These are phyloP conservation scores for Bubo bubo DNA, from an alignment of 2,113 vertebrate species.

Conservation along the genomic window DNA sequence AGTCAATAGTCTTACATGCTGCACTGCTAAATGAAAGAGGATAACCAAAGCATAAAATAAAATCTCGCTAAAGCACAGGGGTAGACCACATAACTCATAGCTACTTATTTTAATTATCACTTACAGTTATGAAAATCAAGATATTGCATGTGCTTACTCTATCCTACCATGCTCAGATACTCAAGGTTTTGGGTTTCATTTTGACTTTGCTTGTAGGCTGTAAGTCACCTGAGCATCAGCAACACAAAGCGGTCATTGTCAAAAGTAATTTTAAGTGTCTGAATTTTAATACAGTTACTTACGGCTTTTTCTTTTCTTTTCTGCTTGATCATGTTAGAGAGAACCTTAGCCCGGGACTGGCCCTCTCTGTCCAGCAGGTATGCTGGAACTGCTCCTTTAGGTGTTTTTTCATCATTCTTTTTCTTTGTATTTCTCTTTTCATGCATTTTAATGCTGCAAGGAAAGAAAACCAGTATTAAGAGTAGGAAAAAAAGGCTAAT, in stretches of 20 bases:
- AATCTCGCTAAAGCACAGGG: not conserved
- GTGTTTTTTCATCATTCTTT: conserved; percentile 94
- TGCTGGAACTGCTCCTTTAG: conserved; percentile 92
- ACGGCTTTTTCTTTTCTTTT: conserved; percentile 99
- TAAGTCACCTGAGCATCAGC: not conserved
- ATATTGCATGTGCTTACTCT: not conserved
- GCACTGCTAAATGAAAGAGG: not conserved
- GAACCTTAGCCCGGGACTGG: conserved; percentile 91
- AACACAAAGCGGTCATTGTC: not conserved
- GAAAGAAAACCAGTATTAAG: not conserved
- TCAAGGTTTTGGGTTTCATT: not conserved
- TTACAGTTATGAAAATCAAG: not conserved
- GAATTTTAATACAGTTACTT: conserved; percentile 70
- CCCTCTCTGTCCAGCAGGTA: conserved; percentile 96
- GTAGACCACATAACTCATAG: not conserved
- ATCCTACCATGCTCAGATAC: not conserved
- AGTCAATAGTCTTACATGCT: not conserved
- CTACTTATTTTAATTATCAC: not conserved
- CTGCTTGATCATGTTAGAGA: conserved; percentile 99
- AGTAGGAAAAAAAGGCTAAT: not conserved
- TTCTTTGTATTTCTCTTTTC: conserved; percentile 95
- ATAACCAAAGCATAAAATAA: not conserved
- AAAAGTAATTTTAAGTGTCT: not conserved
- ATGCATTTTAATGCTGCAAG: conserved; percentile 93
- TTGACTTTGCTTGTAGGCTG: not conserved